Base-by-base conservation (phyloP, 1,140 invertebrate genomes). In the Choristoneura fumiferana region DNA sequence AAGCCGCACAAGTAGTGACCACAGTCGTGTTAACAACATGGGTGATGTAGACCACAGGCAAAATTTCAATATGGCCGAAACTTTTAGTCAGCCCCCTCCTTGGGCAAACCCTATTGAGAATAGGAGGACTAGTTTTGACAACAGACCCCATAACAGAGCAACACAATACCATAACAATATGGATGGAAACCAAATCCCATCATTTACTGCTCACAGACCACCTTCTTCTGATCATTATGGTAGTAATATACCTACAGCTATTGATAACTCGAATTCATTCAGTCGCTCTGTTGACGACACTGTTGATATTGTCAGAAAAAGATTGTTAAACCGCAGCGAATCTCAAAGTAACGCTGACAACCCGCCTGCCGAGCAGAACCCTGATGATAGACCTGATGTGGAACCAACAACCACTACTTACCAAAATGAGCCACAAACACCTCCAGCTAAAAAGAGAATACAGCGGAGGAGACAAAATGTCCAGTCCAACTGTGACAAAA, bases 191-290 rank as follows among this genome's bases (percentile, higher is more conserved):
- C 80, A 73, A 63, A 35, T 64, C 33, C 69, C 73, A 40, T 15
- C 57, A 49, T 39, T 39, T 58, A 63, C 73, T 45, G 82, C 84
- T 9, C 86, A 87, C 53, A 77, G 86, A 43, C 84, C 86, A 22
- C 86, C 84, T 9, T 59, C 84, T n/a, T 85, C 82, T 45, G 86
- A 89, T 57, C 80, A 89, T 60, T 89, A 86, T 75, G 78, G 76
- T 14, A 58, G 73, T 2, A 87, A 76, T 57, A 64, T 78, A 56
- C 66, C 72, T n/a, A 62, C 78, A 34, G 60, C 60, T 14, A 76
- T 69, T 56, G 78, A 78, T 58, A 79, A 78, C n/a, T 80, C 81
- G n/a, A 69, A 81, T 52, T 72, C 69, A 45, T 89, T 85, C 58
- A 86, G 71, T 36, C 58, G 76, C 8, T 85, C 86, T 36, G 72